A percentile compares a stretch with the other conserved stretches of the same genome.
Evolutionary conservation across 2,888 invertebrate genomes (phyloP).

Genomic region (Operophtera brumata): DNA sequence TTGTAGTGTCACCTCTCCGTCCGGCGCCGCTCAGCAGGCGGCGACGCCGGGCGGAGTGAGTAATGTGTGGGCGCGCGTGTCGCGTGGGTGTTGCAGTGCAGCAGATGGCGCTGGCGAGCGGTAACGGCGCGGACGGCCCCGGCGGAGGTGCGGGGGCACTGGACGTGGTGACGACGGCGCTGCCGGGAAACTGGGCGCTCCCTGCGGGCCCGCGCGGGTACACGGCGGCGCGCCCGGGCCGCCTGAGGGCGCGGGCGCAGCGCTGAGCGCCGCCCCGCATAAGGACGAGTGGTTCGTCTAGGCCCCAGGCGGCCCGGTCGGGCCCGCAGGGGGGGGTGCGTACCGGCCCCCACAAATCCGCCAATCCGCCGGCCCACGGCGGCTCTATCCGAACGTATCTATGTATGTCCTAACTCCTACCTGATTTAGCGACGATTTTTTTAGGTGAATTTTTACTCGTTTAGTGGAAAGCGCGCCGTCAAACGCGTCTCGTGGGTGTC

Average conservation of each 20-base stretch:
- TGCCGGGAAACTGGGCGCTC: slow-evolving; percentile 97
- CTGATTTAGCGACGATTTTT: slow-evolving; percentile 71
- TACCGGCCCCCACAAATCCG: slow-evolving; percentile 57
- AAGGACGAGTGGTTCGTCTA: slow-evolving; percentile 97
- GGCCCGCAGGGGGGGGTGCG: slow-evolving; percentile 69
- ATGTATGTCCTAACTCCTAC: slow-evolving; percentile 64
- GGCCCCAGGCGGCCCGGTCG: slow-evolving; percentile 61
- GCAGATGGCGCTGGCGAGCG: slow-evolving; percentile 83
- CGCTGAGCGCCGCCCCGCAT: slow-evolving; percentile 89
- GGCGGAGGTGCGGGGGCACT: slow-evolving; percentile 70
- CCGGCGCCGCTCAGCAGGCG: not conserved
- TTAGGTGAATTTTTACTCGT: slow-evolving; percentile 77
- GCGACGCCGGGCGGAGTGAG: not conserved
- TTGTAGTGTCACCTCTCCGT: no score
- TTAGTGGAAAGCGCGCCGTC: slow-evolving; percentile 74
- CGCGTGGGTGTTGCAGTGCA: slow-evolving; percentile 80
- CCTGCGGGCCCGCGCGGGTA: slow-evolving; percentile 92
- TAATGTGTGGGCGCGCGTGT: slow-evolving; percentile 19
- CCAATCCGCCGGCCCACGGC: slow-evolving; percentile 26
- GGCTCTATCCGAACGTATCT: slow-evolving; percentile 43
- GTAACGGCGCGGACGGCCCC: slow-evolving; percentile 75
- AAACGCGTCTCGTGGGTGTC: slow-evolving; percentile 63
- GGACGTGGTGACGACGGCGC: slow-evolving; percentile 70
- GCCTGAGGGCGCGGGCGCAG: slow-evolving; percentile 96
- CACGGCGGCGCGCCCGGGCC: slow-evolving; percentile 90